These are phyloP conservation scores for Parapristionchus giblindavisi DNA, from an alignment of 2,888 invertebrate species.

Conservation along the genomic window DNA sequence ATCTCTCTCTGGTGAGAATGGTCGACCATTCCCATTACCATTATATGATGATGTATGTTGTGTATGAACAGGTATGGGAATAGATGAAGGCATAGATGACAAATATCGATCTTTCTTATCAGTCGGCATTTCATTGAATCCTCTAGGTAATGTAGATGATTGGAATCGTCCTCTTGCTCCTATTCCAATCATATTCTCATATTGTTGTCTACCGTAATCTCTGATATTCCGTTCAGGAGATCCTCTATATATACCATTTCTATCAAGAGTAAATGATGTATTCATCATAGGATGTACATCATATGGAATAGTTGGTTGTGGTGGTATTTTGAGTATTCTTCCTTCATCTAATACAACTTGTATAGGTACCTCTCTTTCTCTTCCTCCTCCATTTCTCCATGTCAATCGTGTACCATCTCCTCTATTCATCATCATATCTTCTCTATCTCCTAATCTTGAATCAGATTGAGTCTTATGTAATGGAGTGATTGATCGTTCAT, in stretches of 20 bases:
- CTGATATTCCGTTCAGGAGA: background rate
- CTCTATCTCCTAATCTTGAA: background rate
- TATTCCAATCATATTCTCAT: background rate
- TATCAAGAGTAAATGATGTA: conserved; percentile 16
- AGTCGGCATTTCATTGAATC: background rate
- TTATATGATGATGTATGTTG: background rate
- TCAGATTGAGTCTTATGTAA: conserved; percentile 10
- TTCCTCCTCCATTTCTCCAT: conserved; percentile 10
- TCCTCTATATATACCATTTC: background rate
- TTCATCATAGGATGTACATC: background rate
- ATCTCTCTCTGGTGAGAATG: conserved; percentile 28
- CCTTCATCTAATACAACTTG: conserved; percentile 34
- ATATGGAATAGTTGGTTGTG: background rate
- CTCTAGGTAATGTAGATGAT: conserved; percentile 28
- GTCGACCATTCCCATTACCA: conserved; percentile 1
- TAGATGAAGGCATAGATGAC: background rate
- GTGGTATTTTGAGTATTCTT: conserved; percentile 32
- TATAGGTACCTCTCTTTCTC: conserved; percentile 32
- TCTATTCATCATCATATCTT: conserved; percentile 14
- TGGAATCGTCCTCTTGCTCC: background rate
- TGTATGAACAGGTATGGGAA: background rate
- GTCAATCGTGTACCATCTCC: background rate
- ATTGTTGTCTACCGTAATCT: conserved; percentile 4
- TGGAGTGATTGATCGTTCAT: background rate
- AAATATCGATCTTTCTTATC: too few relatives aligned